These are phyloP conservation scores for Callorhinus ursinus DNA, from an alignment of 2,113 vertebrate species.

Conservation along the genomic window DNA sequence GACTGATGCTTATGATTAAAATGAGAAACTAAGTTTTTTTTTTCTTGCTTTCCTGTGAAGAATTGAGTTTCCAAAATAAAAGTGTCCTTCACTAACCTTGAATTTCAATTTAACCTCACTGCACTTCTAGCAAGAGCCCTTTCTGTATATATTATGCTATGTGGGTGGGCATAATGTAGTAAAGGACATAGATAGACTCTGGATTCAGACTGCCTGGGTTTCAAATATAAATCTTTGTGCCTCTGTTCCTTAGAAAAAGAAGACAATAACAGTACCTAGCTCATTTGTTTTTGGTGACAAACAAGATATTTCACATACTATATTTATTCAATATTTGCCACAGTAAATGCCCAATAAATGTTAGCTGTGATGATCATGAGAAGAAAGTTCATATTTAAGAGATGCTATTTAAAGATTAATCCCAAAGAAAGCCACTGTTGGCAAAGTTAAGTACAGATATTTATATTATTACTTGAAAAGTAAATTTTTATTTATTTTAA, in stretches of 20 bases:
- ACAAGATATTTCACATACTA: neutral
- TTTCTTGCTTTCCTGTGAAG: conserved; percentile 24
- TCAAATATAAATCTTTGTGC: neutral
- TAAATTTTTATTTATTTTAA: neutral
- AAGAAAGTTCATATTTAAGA: neutral
- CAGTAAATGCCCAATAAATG: neutral
- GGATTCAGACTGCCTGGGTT: neutral
- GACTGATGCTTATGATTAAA: neutral
- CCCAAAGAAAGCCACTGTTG: neutral
- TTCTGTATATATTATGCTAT: neutral
- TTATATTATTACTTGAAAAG: neutral
- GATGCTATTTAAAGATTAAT: neutral
- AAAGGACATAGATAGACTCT: neutral
- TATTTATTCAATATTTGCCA: neutral
- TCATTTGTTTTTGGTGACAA: neutral
- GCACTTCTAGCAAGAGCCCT: neutral
- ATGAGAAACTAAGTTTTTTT: neutral
- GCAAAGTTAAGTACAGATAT: neutral
- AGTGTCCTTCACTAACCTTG: neutral
- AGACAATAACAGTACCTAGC: neutral
- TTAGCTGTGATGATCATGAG: neutral
- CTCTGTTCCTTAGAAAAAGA: neutral
- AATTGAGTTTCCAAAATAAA: neutral
- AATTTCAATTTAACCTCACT: neutral
- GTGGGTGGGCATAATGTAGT: neutral